These are phyloP conservation scores for Ranitomeya imitator DNA, from an alignment of 2,113 vertebrate genomes.

Conservation along the genomic window DNA sequence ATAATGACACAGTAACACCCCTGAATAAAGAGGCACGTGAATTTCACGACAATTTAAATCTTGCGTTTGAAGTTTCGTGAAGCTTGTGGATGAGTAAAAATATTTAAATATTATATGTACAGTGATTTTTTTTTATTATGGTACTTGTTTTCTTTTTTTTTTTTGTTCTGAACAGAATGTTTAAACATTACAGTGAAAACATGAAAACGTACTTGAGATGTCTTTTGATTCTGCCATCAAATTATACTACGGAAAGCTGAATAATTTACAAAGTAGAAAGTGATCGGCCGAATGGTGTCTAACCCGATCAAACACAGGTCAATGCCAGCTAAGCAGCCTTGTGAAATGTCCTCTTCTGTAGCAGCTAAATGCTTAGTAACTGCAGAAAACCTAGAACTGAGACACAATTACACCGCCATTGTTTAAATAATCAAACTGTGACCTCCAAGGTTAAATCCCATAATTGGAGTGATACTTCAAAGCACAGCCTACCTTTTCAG, in stretches of 20 bases:
- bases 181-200: constrained; percentile 62
- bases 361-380: constrained; percentile 79
- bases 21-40: constrained; percentile 67
- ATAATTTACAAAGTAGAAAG: constrained; percentile 76
- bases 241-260: constrained; percentile 74
- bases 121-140: constrained; percentile 40
- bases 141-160: neutral
- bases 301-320: constrained; percentile 91
- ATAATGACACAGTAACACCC: constrained; percentile 71
- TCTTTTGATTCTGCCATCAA: constrained; percentile 69
- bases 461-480: constrained; percentile 99
- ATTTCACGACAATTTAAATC: constrained; percentile 68
- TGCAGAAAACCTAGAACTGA: constrained; percentile 85
- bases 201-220: constrained; percentile 67
- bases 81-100: constrained; percentile 56
- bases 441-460: constrained; percentile 96
- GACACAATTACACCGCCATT: constrained; percentile 92
- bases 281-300: constrained; percentile 74
- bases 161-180: constrained; percentile 9
- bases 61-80: constrained; percentile 49
- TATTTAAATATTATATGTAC: constrained; percentile 57
- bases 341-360: constrained; percentile 84
- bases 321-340: constrained; percentile 75
- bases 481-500: constrained; percentile 90
- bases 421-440: constrained; percentile 98